phyloP scores from a whole-genome alignment of 1,140 invertebrate species.

The Papilio machaon region DNA sequence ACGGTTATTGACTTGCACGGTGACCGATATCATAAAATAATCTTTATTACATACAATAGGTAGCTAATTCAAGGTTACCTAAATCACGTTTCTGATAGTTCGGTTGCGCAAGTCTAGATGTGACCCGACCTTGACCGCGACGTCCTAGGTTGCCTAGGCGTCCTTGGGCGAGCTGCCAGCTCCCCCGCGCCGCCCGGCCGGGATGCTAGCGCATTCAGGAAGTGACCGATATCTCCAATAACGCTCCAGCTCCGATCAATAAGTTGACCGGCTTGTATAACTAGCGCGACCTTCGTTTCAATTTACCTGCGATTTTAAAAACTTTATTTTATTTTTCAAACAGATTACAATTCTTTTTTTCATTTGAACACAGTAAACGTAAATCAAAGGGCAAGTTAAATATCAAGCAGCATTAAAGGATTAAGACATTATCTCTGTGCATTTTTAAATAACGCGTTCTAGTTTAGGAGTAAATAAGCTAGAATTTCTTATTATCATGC shows the following conservation, averaged over 20 bases:
- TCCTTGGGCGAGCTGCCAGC: slow-evolving; percentile 74
- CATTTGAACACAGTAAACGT: too few species aligned
- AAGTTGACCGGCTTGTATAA: slow-evolving; percentile 31
- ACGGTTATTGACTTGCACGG: neutral
- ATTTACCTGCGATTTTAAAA: neutral
- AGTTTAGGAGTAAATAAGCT: neutral
- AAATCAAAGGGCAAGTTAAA: too few species aligned
- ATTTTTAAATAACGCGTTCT: neutral
- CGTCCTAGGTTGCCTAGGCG: slow-evolving; percentile 71
- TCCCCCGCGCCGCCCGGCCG: slow-evolving; percentile 34
- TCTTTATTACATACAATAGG: neutral
- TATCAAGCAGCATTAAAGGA: too few species aligned
- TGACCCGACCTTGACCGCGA: slow-evolving; percentile 62
- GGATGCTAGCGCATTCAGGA: slow-evolving; percentile 57
- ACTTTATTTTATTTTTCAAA: too few species aligned
- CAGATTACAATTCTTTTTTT: too few species aligned
- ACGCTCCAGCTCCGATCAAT: slow-evolving; percentile 47
- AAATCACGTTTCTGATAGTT: neutral
- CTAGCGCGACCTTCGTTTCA: slow-evolving; percentile 1
- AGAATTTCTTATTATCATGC: neutral
- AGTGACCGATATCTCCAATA: slow-evolving; percentile 63
- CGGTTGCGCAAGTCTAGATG: slow-evolving; percentile 20
- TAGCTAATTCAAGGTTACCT: slow-evolving; percentile 3
- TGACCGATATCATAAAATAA: slow-evolving; percentile 9
- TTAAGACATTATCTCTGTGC: too few species aligned